Percentiles rank a stretch among this genome's conserved stretches.
Evolutionary conservation across 2,888 invertebrate genomes (phyloP).

Genomic region (Pheosia gnoma): DNA sequence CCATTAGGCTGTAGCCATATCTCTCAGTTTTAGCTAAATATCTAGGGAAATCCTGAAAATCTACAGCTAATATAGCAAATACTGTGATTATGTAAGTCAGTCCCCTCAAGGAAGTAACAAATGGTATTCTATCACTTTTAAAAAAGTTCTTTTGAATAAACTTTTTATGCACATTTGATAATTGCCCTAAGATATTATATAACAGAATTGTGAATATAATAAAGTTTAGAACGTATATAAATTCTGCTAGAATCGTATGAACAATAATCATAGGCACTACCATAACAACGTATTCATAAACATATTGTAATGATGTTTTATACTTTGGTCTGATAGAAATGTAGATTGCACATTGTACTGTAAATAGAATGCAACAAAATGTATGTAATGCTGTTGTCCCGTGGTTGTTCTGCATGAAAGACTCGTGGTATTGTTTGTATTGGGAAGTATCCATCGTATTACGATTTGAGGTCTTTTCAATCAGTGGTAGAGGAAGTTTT

Average conservation of each 20-base stretch:
- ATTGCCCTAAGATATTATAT: constrained; percentile 37
- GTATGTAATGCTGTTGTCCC: constrained; percentile 82
- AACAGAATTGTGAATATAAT: constrained; percentile 48
- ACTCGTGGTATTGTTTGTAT: constrained; percentile 79
- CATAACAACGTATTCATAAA: constrained; percentile 82
- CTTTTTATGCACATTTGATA: constrained; percentile 24
- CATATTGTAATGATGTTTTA: constrained; percentile 51
- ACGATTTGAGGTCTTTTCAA: neutral
- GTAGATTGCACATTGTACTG: constrained; percentile 63
- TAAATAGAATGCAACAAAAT: constrained; percentile 68
- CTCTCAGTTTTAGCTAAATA: constrained; percentile 94
- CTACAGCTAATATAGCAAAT: constrained; percentile 96
- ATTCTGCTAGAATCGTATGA: constrained; percentile 79
- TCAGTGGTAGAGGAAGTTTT: neutral
- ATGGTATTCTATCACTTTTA: constrained; percentile 48
- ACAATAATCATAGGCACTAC: constrained; percentile 82
- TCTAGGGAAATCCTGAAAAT: constrained; percentile 94
- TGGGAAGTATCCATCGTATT: constrained; percentile 57
- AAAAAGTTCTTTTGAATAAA: constrained; percentile 43
- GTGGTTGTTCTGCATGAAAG: constrained; percentile 81
- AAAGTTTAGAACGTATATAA: constrained; percentile 60
- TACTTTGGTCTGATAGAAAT: constrained; percentile 47
- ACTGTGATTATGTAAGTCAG: constrained; percentile 89
- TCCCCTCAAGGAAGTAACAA: constrained; percentile 88
- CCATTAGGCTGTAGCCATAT: constrained; percentile 96